Evolutionary conservation across 2,888 invertebrate species (phyloP), one percentile per base, ranked within the genome.

Genomic region (Caenorhabditis plicata): DNA sequence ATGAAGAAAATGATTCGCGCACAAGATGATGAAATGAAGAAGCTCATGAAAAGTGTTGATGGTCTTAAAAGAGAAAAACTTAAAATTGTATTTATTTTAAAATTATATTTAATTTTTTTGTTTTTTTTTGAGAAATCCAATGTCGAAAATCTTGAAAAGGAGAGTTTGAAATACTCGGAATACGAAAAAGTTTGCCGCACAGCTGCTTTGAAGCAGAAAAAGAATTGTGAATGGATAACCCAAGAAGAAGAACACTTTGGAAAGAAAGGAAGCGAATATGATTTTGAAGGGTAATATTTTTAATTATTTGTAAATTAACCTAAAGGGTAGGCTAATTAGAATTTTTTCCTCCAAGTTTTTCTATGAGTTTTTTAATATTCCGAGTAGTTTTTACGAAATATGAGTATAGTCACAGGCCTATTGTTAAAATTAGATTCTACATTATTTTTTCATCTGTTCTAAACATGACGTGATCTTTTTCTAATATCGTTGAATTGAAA

Each of bases 171-270:
- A 31, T 42, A 42, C 31, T 19, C 7, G 20, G 47, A 50, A 20
- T 22, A 31, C 2, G 50, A 44, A 19, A 43, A 42, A 11, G 9
- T n/a, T 0, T 26, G 46, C 20, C 19, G 22, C 31, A 38, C 25
- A 25, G 36, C 54, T 36, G 36, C 29, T 5, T 22, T 19, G 9
- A 36, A 43, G 26, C 15, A 41, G 23, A 48, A 53, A 13, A 53
- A 51, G 35, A 53, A 55, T 39, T 19, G 17, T 15, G 51, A 70
- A 75, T 93, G 92, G 92, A 89, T 92, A 38, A 82, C 83, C 0
- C 85, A 88, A 41, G 91, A 92, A 79, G 86, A 87, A 71, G 85
- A 87, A 62, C 89, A 87, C 81, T 92, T 92, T 82, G 90, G 90
- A 29, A 77, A 82, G 55, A 71, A 81, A 8, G 83, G 82, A 58